Conservation (phyloP, 2,113 vertebrate species). For the Chaetorhynchus papuensis region DNA sequence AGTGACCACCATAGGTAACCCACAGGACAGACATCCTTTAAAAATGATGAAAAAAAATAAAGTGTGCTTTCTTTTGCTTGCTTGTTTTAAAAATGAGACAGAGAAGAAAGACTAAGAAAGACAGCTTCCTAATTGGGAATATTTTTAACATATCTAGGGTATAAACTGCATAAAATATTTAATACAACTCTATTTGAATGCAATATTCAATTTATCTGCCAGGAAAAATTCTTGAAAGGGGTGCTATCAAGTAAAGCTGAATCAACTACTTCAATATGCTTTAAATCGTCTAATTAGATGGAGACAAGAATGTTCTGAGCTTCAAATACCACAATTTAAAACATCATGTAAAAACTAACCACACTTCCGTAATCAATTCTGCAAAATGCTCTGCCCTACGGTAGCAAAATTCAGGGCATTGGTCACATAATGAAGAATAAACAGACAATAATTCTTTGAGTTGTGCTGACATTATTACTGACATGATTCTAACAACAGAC, state of each 20-base stretch:
- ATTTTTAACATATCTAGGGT: neutral
- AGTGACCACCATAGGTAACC: neutral
- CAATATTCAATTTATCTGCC: neutral
- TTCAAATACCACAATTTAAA: conserved; percentile 26
- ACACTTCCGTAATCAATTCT: neutral
- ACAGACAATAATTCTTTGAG: neutral
- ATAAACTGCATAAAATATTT: neutral
- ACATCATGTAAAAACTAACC: neutral
- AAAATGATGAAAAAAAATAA: neutral
- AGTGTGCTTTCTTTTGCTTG: neutral
- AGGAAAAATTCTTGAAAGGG: neutral
- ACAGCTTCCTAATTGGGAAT: neutral
- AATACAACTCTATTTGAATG: neutral
- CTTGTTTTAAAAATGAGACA: neutral
- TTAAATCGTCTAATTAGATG: neutral
- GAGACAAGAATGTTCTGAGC: neutral
- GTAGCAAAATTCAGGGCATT: neutral
- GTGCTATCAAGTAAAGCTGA: neutral
- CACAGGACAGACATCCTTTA: neutral
- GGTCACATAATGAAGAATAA: neutral
- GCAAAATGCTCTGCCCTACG: neutral
- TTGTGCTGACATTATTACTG: neutral
- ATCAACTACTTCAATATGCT: neutral
- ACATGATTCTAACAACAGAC: neutral
- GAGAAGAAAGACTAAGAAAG: neutral